These are phyloP conservation scores for Mormyrus hasselquistii DNA, from an alignment of 2,797 vertebrate genomes.

Conservation along the genomic window DNA sequence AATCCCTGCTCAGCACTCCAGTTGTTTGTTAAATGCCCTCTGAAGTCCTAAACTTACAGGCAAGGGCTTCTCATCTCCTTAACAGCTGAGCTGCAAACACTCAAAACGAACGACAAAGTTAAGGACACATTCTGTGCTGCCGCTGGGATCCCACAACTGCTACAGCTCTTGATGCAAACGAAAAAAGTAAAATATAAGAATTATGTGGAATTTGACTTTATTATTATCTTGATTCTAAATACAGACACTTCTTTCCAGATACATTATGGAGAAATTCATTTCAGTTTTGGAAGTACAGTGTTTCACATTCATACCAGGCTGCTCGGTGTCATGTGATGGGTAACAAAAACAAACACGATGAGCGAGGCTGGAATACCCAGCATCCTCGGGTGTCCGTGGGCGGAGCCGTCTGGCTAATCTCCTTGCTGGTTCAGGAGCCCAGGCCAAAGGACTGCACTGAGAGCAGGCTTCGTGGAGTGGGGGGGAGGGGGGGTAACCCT, in stretches of 20 bases:
- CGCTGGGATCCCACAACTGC: background rate
- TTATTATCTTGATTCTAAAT: background rate
- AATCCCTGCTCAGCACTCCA: background rate
- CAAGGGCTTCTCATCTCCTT: background rate
- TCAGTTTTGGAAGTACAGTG: background rate
- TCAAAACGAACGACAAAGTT: background rate
- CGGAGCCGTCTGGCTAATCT: constrained; percentile 31
- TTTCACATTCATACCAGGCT: background rate
- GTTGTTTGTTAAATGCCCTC: background rate
- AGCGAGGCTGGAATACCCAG: constrained; percentile 22
- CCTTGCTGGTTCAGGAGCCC: constrained; percentile 11
- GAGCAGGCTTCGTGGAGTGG: constrained; percentile 18
- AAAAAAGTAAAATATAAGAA: background rate
- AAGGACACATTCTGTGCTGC: background rate
- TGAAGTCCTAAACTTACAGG: background rate
- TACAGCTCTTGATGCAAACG: background rate
- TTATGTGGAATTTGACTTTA: background rate
- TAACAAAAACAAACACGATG: constrained; percentile 27
- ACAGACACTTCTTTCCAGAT: background rate
- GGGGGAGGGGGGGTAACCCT: background rate
- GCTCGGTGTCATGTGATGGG: background rate
- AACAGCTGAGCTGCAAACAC: background rate
- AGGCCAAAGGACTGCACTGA: constrained; percentile 29
- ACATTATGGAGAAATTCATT: background rate
- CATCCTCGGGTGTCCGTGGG: constrained; percentile 31